A percentile compares a stretch with the other conserved stretches of the same genome.
phyloP scores from a whole-genome alignment of 1,140 invertebrate genomes.

The Anoplophora glabripennis region DNA sequence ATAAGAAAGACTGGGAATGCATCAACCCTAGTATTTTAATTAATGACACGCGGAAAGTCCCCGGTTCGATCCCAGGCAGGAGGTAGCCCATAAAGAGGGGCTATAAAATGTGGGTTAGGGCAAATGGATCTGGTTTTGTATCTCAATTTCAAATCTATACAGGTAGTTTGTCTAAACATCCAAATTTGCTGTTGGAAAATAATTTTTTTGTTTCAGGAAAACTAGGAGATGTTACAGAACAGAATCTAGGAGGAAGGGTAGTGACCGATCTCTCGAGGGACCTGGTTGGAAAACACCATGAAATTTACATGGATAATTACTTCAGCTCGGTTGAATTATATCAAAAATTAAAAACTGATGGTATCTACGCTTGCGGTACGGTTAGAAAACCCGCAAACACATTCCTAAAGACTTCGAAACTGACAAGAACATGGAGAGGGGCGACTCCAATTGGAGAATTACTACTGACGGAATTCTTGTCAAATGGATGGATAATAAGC shows the following conservation, averaged over 20 bases:
- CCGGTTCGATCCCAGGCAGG: too few species aligned
- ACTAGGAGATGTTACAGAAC: slow-evolving; percentile 39
- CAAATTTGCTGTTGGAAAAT: too few species aligned
- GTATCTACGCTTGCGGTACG: slow-evolving; percentile 40
- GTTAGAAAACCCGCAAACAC: slow-evolving; percentile 32
- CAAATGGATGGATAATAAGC: slow-evolving; percentile 48
- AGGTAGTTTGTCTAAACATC: too few species aligned
- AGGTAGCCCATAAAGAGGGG: too few species aligned
- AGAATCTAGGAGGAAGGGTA: slow-evolving; percentile 35
- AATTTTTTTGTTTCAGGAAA: too few species aligned
- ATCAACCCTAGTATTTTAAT: too few species aligned
- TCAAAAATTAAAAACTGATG: neutral
- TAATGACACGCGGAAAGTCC: too few species aligned
- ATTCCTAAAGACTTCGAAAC: slow-evolving; percentile 31
- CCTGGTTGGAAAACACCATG: slow-evolving; percentile 34
- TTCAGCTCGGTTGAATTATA: slow-evolving; percentile 39
- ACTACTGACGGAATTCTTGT: slow-evolving; percentile 39
- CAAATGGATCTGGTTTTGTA: too few species aligned
- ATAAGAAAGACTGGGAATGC: too few species aligned
- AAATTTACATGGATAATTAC: slow-evolving; percentile 43
- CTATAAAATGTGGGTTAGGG: too few species aligned
- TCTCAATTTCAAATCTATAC: too few species aligned
- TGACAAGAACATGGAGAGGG: slow-evolving; percentile 43
- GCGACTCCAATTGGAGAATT: slow-evolving; percentile 41
- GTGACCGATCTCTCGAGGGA: slow-evolving; percentile 37